These are phyloP conservation scores for Coregonus sp. DNA, from an alignment of 2,797 vertebrate species.

Conservation along the genomic window DNA sequence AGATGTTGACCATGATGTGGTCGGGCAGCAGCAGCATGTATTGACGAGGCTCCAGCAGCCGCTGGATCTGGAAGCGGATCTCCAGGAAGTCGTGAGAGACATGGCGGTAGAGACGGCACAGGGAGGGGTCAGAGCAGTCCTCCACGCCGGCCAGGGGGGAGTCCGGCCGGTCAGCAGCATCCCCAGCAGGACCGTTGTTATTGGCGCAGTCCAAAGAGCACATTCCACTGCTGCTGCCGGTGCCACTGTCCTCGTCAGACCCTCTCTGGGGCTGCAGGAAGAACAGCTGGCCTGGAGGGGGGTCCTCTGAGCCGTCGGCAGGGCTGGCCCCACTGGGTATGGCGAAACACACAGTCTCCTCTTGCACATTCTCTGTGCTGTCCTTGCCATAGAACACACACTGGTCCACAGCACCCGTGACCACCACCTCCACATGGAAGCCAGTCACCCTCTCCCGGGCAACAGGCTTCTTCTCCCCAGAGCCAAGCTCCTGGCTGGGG, in stretches of 20 bases:
- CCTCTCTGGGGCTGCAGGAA: slow-evolving; percentile 77
- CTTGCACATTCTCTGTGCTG: slow-evolving; percentile 89
- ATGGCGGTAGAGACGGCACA: slow-evolving; percentile 93
- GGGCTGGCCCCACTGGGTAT: slow-evolving; percentile 60
- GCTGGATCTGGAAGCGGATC: slow-evolving; percentile 96
- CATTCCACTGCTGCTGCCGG: slow-evolving; percentile 58
- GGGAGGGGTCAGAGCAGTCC: slow-evolving; percentile 78
- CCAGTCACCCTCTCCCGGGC: slow-evolving; percentile 82
- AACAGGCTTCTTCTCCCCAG: slow-evolving; percentile 59
- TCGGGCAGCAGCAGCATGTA: slow-evolving; percentile 94
- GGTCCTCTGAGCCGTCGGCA: slow-evolving; percentile 81
- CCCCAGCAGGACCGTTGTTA: slow-evolving; percentile 54
- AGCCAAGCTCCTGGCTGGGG: slow-evolving; percentile 57
- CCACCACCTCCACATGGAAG: slow-evolving; percentile 95
- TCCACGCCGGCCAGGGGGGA: slow-evolving; percentile 60
- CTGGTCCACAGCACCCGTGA: slow-evolving; percentile 93
- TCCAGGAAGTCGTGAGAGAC: slow-evolving; percentile 96
- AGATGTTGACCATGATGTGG: slow-evolving; percentile 94
- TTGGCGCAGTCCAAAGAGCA: slow-evolving; percentile 76
- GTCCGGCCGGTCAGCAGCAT: slow-evolving; percentile 56
- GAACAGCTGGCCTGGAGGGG: slow-evolving; percentile 90
- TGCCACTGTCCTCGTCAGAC: slow-evolving; percentile 64
- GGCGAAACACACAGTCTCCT: slow-evolving; percentile 87
- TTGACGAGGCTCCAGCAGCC: slow-evolving; percentile 91
- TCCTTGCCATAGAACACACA: slow-evolving; percentile 95